Evolutionary conservation across 30 jellyfish, hydroid and myxozoan species (phyloP).

Genomic region (Sanderia malayensis): DNA sequence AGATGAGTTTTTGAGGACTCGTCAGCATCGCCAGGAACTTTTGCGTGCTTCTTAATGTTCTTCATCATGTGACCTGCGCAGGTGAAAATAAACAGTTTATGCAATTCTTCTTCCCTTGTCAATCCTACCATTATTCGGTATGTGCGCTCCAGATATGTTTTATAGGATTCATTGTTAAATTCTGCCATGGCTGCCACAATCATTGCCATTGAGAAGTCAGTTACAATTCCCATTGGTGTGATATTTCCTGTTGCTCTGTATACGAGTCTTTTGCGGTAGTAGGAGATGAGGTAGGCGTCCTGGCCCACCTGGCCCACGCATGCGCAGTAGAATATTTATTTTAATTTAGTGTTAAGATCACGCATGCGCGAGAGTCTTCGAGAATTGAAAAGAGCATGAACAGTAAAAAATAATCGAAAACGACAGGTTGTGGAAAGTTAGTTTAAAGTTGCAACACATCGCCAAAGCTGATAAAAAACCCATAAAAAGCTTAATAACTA

Average conservation of each 20-base stretch:
- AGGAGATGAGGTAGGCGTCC: too few species aligned
- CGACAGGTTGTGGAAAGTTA: too few species aligned
- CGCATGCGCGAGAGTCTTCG: too few species aligned
- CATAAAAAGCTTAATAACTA: too few species aligned
- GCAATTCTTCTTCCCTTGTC: not conserved
- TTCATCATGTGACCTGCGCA: conserved; percentile 27
- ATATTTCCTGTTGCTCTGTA: conserved; percentile 2
- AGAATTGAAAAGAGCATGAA: too few species aligned
- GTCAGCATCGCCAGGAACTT: not conserved
- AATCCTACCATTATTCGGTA: conserved; percentile 16
- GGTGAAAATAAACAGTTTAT: conserved; percentile 2
- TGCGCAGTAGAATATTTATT: too few species aligned
- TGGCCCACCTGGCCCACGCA: too few species aligned
- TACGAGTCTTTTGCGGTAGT: too few species aligned
- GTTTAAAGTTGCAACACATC: too few species aligned
- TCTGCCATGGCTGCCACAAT: conserved; percentile 11
- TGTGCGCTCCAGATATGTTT: conserved; percentile 16
- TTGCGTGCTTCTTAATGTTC: conserved; percentile 11
- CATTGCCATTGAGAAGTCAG: conserved; percentile 26
- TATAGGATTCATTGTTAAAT: not conserved
- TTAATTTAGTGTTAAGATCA: too few species aligned
- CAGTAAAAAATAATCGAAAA: too few species aligned
- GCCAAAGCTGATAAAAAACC: too few species aligned
- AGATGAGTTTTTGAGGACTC: not conserved
- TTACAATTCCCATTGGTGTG: conserved; percentile 14